Base-by-base conservation (phyloP, 2,797 vertebrate species). In the Darevskia nairensis region DNA sequence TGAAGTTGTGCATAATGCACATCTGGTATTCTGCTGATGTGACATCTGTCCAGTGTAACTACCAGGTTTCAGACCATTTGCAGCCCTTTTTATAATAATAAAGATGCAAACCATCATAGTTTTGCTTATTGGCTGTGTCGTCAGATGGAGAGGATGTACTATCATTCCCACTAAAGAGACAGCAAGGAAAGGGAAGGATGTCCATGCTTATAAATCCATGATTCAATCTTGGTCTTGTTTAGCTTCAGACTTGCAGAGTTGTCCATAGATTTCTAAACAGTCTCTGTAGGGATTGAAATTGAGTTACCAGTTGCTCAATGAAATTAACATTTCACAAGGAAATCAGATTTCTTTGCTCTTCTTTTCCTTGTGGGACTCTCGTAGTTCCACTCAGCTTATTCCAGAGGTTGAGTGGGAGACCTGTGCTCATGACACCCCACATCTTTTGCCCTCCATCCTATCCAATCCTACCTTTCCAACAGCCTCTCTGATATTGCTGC, bases 201-300 rank as follows among this genome's bases (percentile, higher is more conserved):
- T 90, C 91, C 32, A 0, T 64, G 1, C 1, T 78, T 90, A 69
- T 50, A 94, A 96, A 69, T 68, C 17, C 59, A 50, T 9, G 32
- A 55, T 85, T 86, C 79, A 93, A 74, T 91, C 90, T 88, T 94
- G 85, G 0, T 92, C 92, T 75, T 92, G 85, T 88, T 95, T 95
- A 41, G 95, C 95, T 92, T 97, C 95, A 0, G 95, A 66, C 82
- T 96, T 96, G 94, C 95, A 97, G 39, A 97, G 95, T 90, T 93
- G 90, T 0, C 96, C 93, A 0, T 97, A 97, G 77, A 94, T 95
- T 95, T 97, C 97, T 90, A 97, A 96, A 94, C 96, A 97, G 94
- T 95, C 90, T 96, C 97, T 97, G 96, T 79, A 66, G 85, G 61
- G 83, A 85, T 74, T 89, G 86, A 95, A 88, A 91, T 68, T 41